phyloP scores from a whole-genome alignment of 2,888 invertebrate species.

The Barypeithes pellucidus region DNA sequence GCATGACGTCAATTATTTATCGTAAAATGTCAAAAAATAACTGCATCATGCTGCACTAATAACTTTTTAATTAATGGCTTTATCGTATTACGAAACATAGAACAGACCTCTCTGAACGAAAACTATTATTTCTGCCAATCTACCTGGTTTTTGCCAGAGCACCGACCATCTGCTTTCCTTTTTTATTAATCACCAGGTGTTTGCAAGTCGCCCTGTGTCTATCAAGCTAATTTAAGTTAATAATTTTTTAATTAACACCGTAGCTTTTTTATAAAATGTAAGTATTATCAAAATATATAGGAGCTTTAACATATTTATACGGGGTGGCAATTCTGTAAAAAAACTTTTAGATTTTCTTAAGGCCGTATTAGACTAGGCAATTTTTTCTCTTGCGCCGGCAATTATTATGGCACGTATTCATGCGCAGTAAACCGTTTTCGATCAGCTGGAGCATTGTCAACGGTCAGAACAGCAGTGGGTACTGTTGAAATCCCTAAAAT shows the following conservation, averaged over 20 bases:
- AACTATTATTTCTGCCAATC: slow-evolving; percentile 44
- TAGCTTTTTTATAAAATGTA: background rate
- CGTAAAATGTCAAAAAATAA: background rate
- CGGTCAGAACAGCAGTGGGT: no score
- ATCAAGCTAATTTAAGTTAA: slow-evolving; percentile 30
- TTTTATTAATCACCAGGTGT: slow-evolving; percentile 42
- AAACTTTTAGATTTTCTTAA: no score
- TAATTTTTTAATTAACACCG: slow-evolving; percentile 25
- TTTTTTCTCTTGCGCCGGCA: no score
- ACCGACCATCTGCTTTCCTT: slow-evolving; percentile 36
- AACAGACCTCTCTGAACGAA: slow-evolving; percentile 11
- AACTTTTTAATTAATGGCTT: slow-evolving; percentile 21
- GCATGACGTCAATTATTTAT: background rate
- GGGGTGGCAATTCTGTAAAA: no score
- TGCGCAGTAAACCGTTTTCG: no score
- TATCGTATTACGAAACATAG: slow-evolving; percentile 6
- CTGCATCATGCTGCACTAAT: slow-evolving; percentile 17
- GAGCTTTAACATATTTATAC: no score
- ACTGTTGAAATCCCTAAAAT: no score
- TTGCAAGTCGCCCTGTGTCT: slow-evolving; percentile 16
- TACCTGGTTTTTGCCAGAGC: slow-evolving; percentile 44
- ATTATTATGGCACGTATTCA: no score
- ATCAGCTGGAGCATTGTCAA: no score
- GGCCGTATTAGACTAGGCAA: no score
- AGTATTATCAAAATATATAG: background rate